Percentiles rank a stretch among this genome's conserved stretches.
phyloP scores from a whole-genome alignment of 2,113 vertebrate species.

The Pluvianellus socialis region DNA sequence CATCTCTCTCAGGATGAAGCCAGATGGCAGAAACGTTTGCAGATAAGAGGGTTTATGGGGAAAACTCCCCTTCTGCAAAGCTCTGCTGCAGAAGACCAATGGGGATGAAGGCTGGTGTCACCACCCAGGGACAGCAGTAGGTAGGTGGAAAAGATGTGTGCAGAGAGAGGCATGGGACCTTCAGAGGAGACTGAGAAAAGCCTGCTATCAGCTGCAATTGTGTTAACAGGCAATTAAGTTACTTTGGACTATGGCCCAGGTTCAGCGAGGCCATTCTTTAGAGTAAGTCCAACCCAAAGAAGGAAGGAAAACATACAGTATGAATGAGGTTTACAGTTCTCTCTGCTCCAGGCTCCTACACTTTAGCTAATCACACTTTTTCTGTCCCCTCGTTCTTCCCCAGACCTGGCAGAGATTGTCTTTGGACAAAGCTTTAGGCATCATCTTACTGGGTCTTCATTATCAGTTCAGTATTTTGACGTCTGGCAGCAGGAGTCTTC shows the following conservation, averaged over 20 bases:
- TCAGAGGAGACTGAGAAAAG: background rate
- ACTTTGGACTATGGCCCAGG: background rate
- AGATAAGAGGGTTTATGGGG: background rate
- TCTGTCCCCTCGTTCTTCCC: background rate
- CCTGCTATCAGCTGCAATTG: background rate
- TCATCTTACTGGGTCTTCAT: background rate
- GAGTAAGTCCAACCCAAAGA: background rate
- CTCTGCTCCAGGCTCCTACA: background rate
- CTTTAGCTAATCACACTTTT: background rate
- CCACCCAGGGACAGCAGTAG: background rate
- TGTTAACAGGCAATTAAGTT: background rate
- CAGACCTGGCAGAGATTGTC: background rate
- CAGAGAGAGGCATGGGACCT: background rate
- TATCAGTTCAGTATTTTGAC: background rate
- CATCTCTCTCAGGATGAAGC: background rate
- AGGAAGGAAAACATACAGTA: background rate
- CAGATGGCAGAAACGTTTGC: fast-evolving
- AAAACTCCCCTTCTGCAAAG: background rate
- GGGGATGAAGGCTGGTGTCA: background rate
- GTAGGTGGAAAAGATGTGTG: background rate
- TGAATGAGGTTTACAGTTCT: background rate
- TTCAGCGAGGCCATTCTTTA: background rate
- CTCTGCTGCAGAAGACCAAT: background rate
- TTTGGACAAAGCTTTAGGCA: background rate
- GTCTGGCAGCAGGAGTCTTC: background rate